These are phyloP conservation scores for Podarcis muralis DNA, from an alignment of 2,113 vertebrate species.

Conservation along the genomic window DNA sequence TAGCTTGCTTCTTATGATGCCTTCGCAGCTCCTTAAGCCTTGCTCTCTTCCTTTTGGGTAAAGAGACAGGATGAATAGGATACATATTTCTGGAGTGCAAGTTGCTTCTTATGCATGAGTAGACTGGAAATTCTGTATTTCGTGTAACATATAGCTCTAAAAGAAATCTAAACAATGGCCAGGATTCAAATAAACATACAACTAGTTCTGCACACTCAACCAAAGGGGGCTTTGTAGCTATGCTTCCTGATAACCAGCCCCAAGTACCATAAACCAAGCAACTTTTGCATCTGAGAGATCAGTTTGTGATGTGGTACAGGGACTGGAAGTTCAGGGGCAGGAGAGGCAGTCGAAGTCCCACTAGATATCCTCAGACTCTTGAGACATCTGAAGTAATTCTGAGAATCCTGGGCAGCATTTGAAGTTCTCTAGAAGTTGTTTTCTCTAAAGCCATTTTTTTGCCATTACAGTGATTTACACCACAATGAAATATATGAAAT, in stretches of 20 bases:
- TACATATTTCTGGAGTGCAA: background rate
- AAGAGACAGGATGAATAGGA: background rate
- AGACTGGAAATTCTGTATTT: background rate
- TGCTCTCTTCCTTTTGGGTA: background rate
- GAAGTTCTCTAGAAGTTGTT: constrained; percentile 34
- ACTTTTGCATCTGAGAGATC: background rate
- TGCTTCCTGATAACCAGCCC: background rate
- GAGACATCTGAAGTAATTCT: background rate
- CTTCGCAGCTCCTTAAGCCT: background rate
- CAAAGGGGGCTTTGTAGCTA: background rate
- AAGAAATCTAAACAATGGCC: background rate
- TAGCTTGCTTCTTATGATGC: background rate
- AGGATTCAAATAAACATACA: background rate
- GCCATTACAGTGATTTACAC: constrained; percentile 85
- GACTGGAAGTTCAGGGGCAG: too few species aligned
- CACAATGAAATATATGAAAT: constrained; percentile 90
- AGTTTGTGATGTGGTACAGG: background rate
- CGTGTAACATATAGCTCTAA: background rate
- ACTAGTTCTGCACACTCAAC: background rate
- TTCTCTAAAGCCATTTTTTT: constrained; percentile 63
- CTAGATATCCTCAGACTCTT: background rate
- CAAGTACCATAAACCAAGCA: background rate
- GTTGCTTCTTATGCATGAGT: background rate
- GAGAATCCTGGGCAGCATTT: background rate
- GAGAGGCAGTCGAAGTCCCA: background rate